Conservation (phyloP, 2,113 vertebrate genomes). For the zebrafish (Danio rerio) region GRCz12tu NC_133188.1:38553501-38554000, state of each 20-base stretch:
- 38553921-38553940: background rate
- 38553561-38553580: background rate
- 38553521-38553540: constrained; percentile 58
- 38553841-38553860: constrained; percentile 65
- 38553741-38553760: constrained; percentile 45
- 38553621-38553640: too few species aligned
- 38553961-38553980: background rate
- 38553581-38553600: background rate
- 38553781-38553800: constrained; percentile 76
- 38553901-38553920: background rate
- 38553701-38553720: constrained; percentile 21
- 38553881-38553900: background rate
- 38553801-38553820: constrained; percentile 72
- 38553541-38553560: constrained; percentile 35
- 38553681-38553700: constrained; percentile 29
- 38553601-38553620: too few species aligned
- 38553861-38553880: constrained; percentile 48
- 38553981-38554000: background rate
- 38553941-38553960: background rate
- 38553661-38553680: background rate
- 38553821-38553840: constrained; percentile 66
- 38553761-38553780: constrained; percentile 70
- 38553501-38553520: constrained; percentile 23
- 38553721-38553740: constrained; percentile 19
- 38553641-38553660: background rate